A percentile compares a stretch with the other conserved stretches of the same genome.
These are phyloP conservation scores for Epirrhoe tristata DNA, from an alignment of 2,888 invertebrate species.

Conservation along the genomic window DNA sequence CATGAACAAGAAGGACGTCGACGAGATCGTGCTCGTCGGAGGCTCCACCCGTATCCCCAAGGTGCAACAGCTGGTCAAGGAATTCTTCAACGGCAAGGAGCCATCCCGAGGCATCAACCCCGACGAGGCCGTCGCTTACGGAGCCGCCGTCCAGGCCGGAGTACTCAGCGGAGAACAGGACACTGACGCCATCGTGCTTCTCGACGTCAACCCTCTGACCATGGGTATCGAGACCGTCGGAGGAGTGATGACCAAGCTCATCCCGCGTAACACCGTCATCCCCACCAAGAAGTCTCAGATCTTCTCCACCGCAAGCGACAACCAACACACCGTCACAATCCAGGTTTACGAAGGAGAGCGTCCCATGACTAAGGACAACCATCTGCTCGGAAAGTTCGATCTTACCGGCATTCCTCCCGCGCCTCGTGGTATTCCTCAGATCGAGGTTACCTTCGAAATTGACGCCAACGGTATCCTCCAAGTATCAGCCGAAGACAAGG, in stretches of 20 bases:
- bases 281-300: conserved; percentile 99
- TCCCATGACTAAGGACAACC: conserved; percentile 99
- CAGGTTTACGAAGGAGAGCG: conserved; percentile 99
- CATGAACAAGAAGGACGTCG: conserved; percentile 98
- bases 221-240: conserved; percentile 99
- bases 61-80: conserved; percentile 96
- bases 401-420: conserved; percentile 98
- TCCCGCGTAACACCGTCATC: conserved; percentile 98
- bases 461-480: conserved; percentile 97
- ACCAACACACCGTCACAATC: conserved; percentile 99
- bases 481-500: conserved; percentile 99
- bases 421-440: conserved; percentile 96
- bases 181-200: conserved; percentile 97
- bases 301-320: conserved; percentile 99
- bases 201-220: conserved; percentile 99
- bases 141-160: conserved; percentile 99
- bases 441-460: conserved; percentile 97
- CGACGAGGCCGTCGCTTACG: conserved; percentile 99
- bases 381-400: conserved; percentile 99
- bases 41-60: conserved; percentile 99
- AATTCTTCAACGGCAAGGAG: conserved; percentile 99
- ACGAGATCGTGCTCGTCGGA: conserved; percentile 99
- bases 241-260: conserved; percentile 99
- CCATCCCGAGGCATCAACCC: conserved; percentile 99
- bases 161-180: conserved; percentile 99